A percentile compares a stretch with the other conserved stretches of the same genome.
Conservation (phyloP, 2,113 vertebrate genomes). For the Cebus imitator region DNA sequence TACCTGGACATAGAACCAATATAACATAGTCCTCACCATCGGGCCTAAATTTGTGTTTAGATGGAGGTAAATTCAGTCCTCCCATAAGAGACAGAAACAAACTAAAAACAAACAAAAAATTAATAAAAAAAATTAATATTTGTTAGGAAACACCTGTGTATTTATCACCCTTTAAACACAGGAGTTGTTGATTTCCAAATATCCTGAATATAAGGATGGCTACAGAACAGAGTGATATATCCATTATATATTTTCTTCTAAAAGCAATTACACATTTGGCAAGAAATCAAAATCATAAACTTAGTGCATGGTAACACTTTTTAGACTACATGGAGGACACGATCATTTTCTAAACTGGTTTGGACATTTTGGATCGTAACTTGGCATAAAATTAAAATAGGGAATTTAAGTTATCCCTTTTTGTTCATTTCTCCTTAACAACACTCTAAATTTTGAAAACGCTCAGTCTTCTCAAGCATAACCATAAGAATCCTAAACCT, state of each 20-base stretch:
- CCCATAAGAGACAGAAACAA: background rate
- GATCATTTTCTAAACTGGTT: background rate
- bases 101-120: background rate
- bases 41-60: background rate
- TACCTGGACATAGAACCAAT: background rate
- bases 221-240: conserved; percentile 1
- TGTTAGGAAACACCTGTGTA: background rate
- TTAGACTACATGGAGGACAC: background rate
- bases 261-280: background rate
- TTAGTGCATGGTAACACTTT: background rate
- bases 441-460: conserved; percentile 42
- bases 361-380: background rate
- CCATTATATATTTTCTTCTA: background rate
- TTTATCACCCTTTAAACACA: background rate
- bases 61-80: conserved; percentile 4
- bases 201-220: background rate
- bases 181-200: background rate
- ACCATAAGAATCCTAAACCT: conserved; percentile 9
- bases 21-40: background rate
- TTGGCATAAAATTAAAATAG: background rate
- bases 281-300: background rate
- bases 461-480: background rate
- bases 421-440: background rate
- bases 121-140: background rate
- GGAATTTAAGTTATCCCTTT: background rate